phyloP scores from a whole-genome alignment of 2,888 invertebrate genomes.

The Gastrophysa polygoni region DNA sequence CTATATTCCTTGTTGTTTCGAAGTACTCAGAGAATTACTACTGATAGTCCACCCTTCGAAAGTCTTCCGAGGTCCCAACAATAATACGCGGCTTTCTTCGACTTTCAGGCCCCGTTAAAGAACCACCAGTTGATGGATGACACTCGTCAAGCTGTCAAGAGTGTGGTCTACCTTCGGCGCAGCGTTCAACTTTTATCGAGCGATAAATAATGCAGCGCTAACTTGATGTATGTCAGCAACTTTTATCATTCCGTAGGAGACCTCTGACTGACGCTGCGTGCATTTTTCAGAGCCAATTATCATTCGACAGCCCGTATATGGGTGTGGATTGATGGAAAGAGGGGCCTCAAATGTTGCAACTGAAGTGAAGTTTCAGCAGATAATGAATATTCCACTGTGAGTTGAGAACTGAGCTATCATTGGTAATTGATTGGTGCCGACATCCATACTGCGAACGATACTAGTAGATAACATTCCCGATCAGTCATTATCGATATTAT shows the following conservation, averaged over 20 bases:
- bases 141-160: constrained; percentile 20
- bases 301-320: constrained; percentile 10
- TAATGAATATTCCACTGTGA: too few relatives aligned
- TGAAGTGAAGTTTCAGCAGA: too few relatives aligned
- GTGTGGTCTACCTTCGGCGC: constrained; percentile 26
- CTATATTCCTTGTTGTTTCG: too few relatives aligned
- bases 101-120: constrained; percentile 1
- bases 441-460: too few relatives aligned
- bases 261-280: constrained; percentile 5
- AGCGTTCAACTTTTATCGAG: constrained; percentile 24
- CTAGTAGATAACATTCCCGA: too few relatives aligned
- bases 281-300: constrained; percentile 15
- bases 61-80: neutral
- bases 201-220: constrained; percentile 31
- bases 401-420: too few relatives aligned
- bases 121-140: constrained; percentile 16
- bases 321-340: neutral
- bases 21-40: too few relatives aligned
- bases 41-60: neutral
- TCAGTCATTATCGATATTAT: too few relatives aligned
- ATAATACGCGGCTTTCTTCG: neutral
- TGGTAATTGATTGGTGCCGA: too few relatives aligned
- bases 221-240: constrained; percentile 27
- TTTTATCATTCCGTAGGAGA: constrained; percentile 22
- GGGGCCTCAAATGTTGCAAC: neutral